Conservation (phyloP, 2,113 vertebrate species). For the Zosterops lateralis region DNA sequence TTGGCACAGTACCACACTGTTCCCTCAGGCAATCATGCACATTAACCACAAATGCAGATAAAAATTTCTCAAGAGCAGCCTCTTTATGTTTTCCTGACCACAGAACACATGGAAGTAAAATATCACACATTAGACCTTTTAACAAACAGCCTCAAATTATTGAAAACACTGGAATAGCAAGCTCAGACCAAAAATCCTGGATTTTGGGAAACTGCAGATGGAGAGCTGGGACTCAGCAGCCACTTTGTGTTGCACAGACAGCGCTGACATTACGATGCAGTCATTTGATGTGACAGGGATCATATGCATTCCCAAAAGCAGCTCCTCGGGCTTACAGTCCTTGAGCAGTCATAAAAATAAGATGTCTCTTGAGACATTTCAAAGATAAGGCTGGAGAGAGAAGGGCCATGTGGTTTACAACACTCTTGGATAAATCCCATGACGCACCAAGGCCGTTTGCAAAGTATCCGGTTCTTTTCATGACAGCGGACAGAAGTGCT, state of each 20-base stretch:
- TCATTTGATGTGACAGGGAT: conserved; percentile 43
- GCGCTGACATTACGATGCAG: background rate
- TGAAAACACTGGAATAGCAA: background rate
- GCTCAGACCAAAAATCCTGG: background rate
- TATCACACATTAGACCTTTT: background rate
- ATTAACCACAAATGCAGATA: conserved; percentile 28
- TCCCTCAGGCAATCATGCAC: conserved; percentile 19
- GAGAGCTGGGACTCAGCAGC: conserved; percentile 3
- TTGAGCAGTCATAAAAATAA: conserved; percentile 51
- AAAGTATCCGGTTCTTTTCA: background rate
- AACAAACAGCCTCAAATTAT: background rate
- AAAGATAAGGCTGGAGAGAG: conserved; percentile 37
- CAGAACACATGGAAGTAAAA: background rate
- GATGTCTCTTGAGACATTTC: conserved; percentile 32
- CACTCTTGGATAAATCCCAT: conserved; percentile 15
- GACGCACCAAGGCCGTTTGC: background rate
- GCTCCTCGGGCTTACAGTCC: background rate
- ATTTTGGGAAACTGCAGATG: background rate
- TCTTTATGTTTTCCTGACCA: background rate
- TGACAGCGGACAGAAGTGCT: background rate
- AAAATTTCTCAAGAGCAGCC: conserved; percentile 19
- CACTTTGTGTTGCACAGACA: background rate
- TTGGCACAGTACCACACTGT: background rate
- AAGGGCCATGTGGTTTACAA: conserved; percentile 39
- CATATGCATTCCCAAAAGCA: conserved; percentile 47